Evolutionary conservation across 2,113 vertebrate species (phyloP).

Genomic region (Pelvicachromis taeniatus): DNA sequence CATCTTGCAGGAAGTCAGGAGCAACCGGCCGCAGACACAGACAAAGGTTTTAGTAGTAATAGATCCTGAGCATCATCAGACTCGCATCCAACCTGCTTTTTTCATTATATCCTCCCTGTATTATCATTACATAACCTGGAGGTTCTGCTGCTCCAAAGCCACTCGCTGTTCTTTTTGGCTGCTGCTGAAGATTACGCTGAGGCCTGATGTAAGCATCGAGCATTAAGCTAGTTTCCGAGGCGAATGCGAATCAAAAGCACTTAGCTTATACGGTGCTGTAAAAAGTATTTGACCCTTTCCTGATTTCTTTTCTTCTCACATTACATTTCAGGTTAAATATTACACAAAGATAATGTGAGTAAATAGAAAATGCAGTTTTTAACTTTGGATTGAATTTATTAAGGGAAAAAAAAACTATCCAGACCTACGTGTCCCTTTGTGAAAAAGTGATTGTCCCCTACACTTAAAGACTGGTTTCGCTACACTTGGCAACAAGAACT

Average conservation of each 20-base stretch:
- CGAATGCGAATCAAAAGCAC: background rate
- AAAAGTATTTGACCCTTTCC: too few relatives aligned
- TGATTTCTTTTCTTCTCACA: background rate
- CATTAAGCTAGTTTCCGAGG: background rate
- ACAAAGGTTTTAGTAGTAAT: background rate
- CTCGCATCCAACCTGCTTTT: background rate
- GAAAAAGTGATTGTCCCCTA: background rate
- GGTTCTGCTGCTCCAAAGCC: background rate
- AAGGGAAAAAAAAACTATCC: background rate
- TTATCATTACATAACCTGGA: background rate
- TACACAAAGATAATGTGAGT: background rate
- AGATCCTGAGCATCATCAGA: background rate
- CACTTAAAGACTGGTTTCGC: background rate
- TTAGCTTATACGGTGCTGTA: accelerated
- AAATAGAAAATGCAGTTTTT: background rate
- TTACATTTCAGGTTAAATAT: background rate
- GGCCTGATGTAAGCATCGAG: background rate
- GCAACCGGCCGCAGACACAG: background rate
- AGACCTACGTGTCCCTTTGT: background rate
- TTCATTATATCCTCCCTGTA: background rate
- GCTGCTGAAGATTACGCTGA: background rate
- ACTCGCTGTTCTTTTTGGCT: background rate
- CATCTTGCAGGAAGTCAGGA: background rate
- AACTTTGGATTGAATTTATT: background rate
- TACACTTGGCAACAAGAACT: background rate